These are phyloP conservation scores for Drosophila ohnishii DNA, from an alignment of 1,140 invertebrate genomes.

Conservation along the genomic window DNA sequence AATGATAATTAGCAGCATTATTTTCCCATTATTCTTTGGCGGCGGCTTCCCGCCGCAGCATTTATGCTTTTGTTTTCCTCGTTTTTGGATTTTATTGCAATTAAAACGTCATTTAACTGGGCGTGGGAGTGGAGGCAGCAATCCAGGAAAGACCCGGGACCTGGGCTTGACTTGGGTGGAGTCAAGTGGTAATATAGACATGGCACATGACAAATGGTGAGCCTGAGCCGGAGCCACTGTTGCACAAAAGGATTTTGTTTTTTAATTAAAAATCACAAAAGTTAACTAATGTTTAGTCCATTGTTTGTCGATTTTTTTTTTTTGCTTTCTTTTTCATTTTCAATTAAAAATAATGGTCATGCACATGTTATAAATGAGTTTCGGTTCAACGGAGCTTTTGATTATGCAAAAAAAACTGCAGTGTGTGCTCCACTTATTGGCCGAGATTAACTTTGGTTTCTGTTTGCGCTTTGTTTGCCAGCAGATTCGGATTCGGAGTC, in stretches of 20 bases:
- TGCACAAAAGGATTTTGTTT: constrained; percentile 23
- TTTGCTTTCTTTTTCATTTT: constrained; percentile 42
- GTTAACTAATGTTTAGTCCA: constrained; percentile 48
- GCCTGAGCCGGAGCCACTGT: constrained; percentile 4
- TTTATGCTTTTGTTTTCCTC: constrained; percentile 38
- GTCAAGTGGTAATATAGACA: constrained; percentile 40
- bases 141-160: constrained; percentile 18
- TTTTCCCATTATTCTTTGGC: constrained; percentile 76
- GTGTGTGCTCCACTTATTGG: constrained; percentile 60
- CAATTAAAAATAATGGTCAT: constrained; percentile 67
- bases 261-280: constrained; percentile 67
- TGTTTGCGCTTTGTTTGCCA: constrained; percentile 47
- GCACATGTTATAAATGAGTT: constrained; percentile 57
- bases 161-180: too few species aligned
- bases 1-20: constrained; percentile 79
- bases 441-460: constrained; percentile 44
- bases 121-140: constrained; percentile 57
- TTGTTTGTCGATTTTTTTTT: constrained; percentile 31
- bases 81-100: constrained; percentile 58
- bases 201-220: constrained; percentile 63
- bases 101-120: constrained; percentile 75
- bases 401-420: constrained; percentile 64
- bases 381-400: constrained; percentile 62
- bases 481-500: constrained; percentile 26
- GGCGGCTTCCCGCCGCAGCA: constrained; percentile 36